phyloP scores from a whole-genome alignment of 2,888 invertebrate genomes.

The Machimus rusticus region DNA sequence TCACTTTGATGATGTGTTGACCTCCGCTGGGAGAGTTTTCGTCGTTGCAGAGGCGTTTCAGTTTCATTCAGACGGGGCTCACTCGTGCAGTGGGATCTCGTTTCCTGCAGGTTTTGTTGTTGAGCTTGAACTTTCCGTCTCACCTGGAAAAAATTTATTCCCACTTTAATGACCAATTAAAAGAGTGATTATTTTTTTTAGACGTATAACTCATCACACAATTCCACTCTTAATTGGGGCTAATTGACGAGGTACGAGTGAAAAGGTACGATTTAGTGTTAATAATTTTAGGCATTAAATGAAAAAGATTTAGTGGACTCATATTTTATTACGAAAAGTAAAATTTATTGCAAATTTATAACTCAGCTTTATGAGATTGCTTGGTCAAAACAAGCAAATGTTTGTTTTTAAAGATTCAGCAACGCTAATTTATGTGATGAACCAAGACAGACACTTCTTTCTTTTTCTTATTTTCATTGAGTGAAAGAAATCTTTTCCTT shows the following conservation, averaged over 20 bases:
- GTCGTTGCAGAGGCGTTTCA: conserved; percentile 68
- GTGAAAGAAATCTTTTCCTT: background rate
- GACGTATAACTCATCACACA: background rate
- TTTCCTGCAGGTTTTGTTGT: conserved; percentile 60
- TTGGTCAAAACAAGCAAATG: background rate
- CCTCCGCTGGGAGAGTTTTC: conserved; percentile 61
- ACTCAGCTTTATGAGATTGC: background rate
- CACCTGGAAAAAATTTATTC: conserved; percentile 54
- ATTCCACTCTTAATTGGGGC: background rate
- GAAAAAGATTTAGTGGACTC: too few relatives aligned
- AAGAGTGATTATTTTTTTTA: background rate
- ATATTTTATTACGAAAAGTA: background rate
- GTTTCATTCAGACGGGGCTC: conserved; percentile 70
- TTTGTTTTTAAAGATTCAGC: background rate
- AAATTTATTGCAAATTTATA: background rate
- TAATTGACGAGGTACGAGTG: background rate
- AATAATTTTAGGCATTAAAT: background rate
- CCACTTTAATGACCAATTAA: conserved; percentile 2
- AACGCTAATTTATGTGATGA: background rate
- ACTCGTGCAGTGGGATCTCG: conserved; percentile 68
- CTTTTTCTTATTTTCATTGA: background rate
- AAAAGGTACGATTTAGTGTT: background rate
- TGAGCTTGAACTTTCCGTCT: conserved; percentile 59
- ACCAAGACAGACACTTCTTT: background rate
- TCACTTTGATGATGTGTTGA: conserved; percentile 61